phyloP scores from a whole-genome alignment of 2,113 vertebrate genomes.

The Chaenogobius annularis region DNA sequence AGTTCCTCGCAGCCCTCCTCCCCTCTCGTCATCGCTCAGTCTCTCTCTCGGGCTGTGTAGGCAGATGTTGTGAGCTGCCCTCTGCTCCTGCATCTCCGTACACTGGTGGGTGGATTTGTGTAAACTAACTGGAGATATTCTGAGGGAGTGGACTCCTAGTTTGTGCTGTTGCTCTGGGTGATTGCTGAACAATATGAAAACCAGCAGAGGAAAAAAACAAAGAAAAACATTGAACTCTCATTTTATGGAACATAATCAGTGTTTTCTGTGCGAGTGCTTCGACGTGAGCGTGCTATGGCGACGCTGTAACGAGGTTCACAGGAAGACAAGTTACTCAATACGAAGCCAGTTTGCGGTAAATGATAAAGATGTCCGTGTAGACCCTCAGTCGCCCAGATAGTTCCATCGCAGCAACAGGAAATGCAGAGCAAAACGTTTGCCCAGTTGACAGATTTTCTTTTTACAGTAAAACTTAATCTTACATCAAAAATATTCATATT shows the following conservation, averaged over 20 bases:
- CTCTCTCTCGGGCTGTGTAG: conserved; percentile 23
- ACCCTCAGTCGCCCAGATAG: too few species aligned
- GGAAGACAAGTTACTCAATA: too few species aligned
- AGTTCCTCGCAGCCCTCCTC: not conserved
- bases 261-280: too few species aligned
- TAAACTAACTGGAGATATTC: conserved; percentile 14
- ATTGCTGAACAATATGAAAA: not conserved
- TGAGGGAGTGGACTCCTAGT: conserved; percentile 2
- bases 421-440: too few species aligned
- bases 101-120: conserved; percentile 21
- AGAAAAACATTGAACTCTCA: not conserved
- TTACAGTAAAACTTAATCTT: too few species aligned
- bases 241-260: not conserved
- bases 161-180: not conserved
- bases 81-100: conserved; percentile 12
- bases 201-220: not conserved
- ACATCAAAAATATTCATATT: too few species aligned
- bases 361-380: too few species aligned
- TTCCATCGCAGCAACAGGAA: too few species aligned
- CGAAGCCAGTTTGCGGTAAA: too few species aligned
- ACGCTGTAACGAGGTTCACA: too few species aligned
- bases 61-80: conserved; percentile 30
- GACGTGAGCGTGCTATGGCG: too few species aligned
- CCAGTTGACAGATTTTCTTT: too few species aligned
- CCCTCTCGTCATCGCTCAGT: not conserved